A percentile compares a stretch with the other conserved stretches of the same genome.
Conservation (phyloP, 1,140 invertebrate genomes). For the Littorina saxatilis region DNA sequence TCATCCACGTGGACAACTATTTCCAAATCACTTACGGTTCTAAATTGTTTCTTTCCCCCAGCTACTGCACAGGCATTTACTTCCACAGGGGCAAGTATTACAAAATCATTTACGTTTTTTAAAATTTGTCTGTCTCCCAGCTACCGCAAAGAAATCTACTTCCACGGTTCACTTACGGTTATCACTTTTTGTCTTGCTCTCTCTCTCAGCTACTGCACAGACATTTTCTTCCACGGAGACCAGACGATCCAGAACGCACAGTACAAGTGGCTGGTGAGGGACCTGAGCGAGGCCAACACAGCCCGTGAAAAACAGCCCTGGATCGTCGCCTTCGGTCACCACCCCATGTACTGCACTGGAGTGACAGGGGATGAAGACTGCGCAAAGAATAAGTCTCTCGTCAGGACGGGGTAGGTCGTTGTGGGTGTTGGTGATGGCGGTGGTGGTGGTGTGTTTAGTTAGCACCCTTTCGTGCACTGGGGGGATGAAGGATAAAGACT, state of each 20-base stretch:
- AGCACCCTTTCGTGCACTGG: too few species aligned
- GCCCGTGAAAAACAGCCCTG: slow-evolving; percentile 87
- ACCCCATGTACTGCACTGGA: slow-evolving; percentile 98
- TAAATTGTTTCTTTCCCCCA: slow-evolving; percentile 39
- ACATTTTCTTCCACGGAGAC: slow-evolving; percentile 60
- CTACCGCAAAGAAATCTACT: too few species aligned
- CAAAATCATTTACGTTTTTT: too few species aligned
- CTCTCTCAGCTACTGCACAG: slow-evolving; percentile 64
- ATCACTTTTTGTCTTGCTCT: too few species aligned
- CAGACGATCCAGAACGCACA: slow-evolving; percentile 45
- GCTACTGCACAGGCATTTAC: slow-evolving; percentile 71
- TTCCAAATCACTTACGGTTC: too few species aligned
- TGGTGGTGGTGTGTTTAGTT: neutral
- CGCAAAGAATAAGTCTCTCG: slow-evolving; percentile 77
- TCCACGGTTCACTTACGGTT: too few species aligned
- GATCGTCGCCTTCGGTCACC: slow-evolving; percentile 95
- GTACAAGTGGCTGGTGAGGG: slow-evolving; percentile 60
- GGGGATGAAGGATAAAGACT: too few species aligned
- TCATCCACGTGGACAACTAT: too few species aligned
- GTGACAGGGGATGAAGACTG: slow-evolving; percentile 91
- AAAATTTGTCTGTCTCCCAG: too few species aligned
- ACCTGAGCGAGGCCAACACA: slow-evolving; percentile 77
- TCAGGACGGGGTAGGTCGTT: slow-evolving; percentile 64
- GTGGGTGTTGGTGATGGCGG: neutral
- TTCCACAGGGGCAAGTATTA: slow-evolving; percentile 46